A percentile compares a stretch with the other conserved stretches of the same genome.
Evolutionary conservation across 2,888 invertebrate genomes (phyloP).

Genomic region (Tolmerus cingulatus): DNA sequence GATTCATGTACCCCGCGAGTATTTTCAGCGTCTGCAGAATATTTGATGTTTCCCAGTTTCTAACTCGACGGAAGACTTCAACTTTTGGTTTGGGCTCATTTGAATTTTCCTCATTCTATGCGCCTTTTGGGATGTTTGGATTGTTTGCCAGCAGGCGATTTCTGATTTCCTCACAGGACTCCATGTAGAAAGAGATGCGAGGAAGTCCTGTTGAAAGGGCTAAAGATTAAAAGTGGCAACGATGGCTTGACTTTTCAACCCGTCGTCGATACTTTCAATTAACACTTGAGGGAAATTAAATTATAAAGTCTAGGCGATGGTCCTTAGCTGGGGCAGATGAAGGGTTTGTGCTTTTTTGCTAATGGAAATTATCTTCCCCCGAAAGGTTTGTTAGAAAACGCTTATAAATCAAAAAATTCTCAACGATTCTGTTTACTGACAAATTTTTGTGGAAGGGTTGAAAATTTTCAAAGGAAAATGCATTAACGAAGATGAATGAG

Average conservation of each 20-base stretch:
- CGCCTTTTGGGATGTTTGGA: background rate
- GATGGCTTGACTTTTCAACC: slow-evolving; percentile 34
- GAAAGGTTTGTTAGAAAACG: slow-evolving; percentile 10
- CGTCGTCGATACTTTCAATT: slow-evolving; percentile 41
- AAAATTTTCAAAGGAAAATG: background rate
- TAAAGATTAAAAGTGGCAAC: slow-evolving; percentile 1
- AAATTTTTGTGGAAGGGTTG: background rate
- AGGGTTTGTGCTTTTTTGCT: slow-evolving; percentile 4
- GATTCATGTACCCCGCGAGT: slow-evolving; percentile 33
- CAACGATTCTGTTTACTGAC: background rate
- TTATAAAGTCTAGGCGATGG: slow-evolving; percentile 8
- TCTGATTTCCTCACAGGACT: background rate
- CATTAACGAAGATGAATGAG: background rate
- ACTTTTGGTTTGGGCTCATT: slow-evolving; percentile 38
- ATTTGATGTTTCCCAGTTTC: slow-evolving; percentile 12
- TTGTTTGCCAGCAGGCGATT: slow-evolving; percentile 10
- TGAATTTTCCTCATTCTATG: slow-evolving; percentile 11
- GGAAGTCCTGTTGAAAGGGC: background rate
- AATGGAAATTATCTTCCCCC: background rate
- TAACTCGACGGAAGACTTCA: slow-evolving; percentile 1
- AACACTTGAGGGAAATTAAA: slow-evolving; percentile 41
- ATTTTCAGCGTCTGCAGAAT: slow-evolving; percentile 36
- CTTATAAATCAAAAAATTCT: slow-evolving; percentile 30
- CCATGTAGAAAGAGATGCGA: background rate
- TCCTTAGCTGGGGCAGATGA: background rate